Evolutionary conservation across 2,113 vertebrate genomes (phyloP), one percentile per base, ranked within the genome.

Genomic region (Austrofundulus limnaeus): DNA sequence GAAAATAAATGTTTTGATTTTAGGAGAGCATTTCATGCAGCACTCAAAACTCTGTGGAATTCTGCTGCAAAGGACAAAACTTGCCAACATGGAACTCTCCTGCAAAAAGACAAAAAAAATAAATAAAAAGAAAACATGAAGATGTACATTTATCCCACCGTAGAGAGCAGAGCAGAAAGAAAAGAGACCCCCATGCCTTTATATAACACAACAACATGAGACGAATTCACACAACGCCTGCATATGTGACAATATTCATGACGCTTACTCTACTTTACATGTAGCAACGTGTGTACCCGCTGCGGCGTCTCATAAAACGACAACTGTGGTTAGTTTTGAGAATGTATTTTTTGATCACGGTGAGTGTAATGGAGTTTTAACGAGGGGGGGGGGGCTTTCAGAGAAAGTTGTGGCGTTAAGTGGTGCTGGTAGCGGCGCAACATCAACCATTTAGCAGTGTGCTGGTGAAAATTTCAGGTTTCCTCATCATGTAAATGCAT

Each of bases 401-500:
- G 45, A 47, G 61, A 34, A 46, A 4, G 46, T 23, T 56, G 51
- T 12, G 14, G 38, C n/a, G 34, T 14, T 25, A 11, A 41, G 20
- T 19, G 46, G 54, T 15, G 6, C 54, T 43, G 64, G 72, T 67
- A 63, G 69, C 77, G 72, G 55, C 45, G 53, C 75, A 46, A 74
- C 65, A 48, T 80, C 77, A 51, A 56, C 70, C 71, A 49, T 85
- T 79, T 59, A 54, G 66, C 34, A 72, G 71, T 62, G 75, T 85
- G 57, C 74, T 72, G 82, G 78, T 72, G 84, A 77, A 73, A 72
- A 82, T 78, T 85, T 85, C 88, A 87, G 87, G 78, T 84, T 67
- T 86, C 88, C 89, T 87, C 86, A 87, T 90, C 84, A 68, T 82
- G 85, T 89, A 88, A 91, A 88, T 92, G 92, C 92, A 93, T 93